Evolutionary conservation across 2,113 vertebrate genomes (phyloP), one percentile per base, ranked within the genome.

Genomic region (Podarcis cretensis): DNA sequence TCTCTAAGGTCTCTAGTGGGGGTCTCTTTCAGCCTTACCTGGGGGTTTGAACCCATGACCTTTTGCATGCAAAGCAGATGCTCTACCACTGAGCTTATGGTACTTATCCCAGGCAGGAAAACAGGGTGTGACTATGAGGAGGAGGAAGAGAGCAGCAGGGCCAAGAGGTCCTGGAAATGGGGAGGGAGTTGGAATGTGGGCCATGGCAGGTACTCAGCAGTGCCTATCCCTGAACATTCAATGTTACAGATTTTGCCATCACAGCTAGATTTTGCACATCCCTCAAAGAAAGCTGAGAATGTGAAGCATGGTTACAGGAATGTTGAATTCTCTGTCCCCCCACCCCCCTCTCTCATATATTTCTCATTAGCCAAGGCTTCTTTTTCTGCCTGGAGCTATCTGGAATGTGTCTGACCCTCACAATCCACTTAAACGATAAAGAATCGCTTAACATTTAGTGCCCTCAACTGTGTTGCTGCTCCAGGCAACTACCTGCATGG

Each of bases 401-500:
- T 93, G 66, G 40, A 92, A 87, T 85, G 57, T 89, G n/a, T 57
- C 4, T 89, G 65, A 65, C 35, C n/a, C 79, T 77, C 32, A 85
- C 40, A 23, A 89, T 66, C 59, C 13, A 40, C 3, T 91, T 71
- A 75, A 0, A 0, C 7, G 89, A 88, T 75, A 85, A 91, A 91
- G 16, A 30, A 18, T 73, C 23, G 0, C 6, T n/a, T 81, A 85
- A 6, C 1, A 0, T 48, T 21, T 88, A 30, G 32, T 87, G 54
- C 1, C 74, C 0, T 23, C 23, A 63, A 6, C 4, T 71, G 4
- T 74, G 84, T 80, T 48, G 81, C 48, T 87, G 85, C 80, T 71
- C 27, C n/a, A 89, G 87, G 87, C 84, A 89, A 71, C 21, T 75
- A 9, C 3, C 35, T 77, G 57, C n/a, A 3, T 1, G 43, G 54